A percentile compares a stretch with the other conserved stretches of the same genome.
Conservation (phyloP, 2,888 invertebrate species). For the Polydrusus pterygomalis region DNA sequence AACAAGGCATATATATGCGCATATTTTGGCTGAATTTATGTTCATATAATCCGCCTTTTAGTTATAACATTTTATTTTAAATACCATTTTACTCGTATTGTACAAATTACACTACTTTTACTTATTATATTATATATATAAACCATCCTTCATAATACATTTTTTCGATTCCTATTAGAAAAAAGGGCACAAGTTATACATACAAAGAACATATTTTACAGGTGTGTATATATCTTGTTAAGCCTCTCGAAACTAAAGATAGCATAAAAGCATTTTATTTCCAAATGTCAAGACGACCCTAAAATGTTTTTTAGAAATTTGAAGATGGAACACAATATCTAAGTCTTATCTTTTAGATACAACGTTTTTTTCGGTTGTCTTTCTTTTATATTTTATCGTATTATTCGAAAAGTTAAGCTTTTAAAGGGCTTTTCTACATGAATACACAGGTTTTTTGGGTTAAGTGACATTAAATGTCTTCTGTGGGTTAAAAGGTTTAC, state of each 20-base stretch:
- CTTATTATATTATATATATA: no score
- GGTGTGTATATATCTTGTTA: background rate
- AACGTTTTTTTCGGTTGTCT: constrained; percentile 44
- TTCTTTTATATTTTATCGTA: constrained; percentile 46
- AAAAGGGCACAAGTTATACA: background rate
- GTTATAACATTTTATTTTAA: no score
- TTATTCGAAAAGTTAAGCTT: constrained; percentile 49
- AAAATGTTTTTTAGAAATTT: constrained; percentile 32
- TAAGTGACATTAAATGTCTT: constrained; percentile 21
- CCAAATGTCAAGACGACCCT: constrained; percentile 26
- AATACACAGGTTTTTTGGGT: constrained; percentile 43
- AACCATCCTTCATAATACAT: background rate
- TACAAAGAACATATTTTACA: constrained; percentile 20
- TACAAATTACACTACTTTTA: no score
- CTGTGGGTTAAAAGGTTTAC: background rate
- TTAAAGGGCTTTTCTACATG: constrained; percentile 53
- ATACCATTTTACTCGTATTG: no score
- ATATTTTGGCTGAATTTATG: no score
- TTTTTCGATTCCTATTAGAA: background rate
- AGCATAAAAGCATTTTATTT: constrained; percentile 31
- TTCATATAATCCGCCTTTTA: no score
- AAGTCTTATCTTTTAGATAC: constrained; percentile 38
- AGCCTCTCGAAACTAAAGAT: constrained; percentile 10
- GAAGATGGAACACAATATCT: constrained; percentile 33
- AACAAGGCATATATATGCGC: no score